Conservation (phyloP, 2,888 invertebrate genomes). For the Physocephala rufipes region DNA sequence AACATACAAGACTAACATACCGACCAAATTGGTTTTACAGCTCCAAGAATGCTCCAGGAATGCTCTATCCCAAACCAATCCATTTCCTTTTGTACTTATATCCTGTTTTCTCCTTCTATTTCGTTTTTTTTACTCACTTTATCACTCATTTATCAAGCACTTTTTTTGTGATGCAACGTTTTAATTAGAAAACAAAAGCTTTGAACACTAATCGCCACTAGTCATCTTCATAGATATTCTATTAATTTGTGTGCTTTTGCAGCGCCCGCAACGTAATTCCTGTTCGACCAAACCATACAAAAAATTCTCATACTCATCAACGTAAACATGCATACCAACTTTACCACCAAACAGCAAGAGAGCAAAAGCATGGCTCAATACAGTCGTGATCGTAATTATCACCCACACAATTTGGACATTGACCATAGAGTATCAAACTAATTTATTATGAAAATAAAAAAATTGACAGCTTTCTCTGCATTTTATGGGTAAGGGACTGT, state of each 20-base stretch:
- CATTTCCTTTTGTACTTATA: background rate
- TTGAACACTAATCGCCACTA: constrained; percentile 12
- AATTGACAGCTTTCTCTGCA: too few relatives aligned
- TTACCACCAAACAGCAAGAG: too few relatives aligned
- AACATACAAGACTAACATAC: too few relatives aligned
- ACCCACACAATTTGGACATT: too few relatives aligned
- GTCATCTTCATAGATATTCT: constrained; percentile 9
- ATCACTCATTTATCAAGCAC: background rate
- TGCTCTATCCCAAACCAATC: background rate
- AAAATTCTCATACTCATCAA: background rate
- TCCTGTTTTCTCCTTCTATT: background rate
- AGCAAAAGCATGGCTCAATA: background rate
- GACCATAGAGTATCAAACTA: too few relatives aligned
- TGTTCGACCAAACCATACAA: background rate
- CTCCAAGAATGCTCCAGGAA: too few relatives aligned
- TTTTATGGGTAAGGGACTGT: too few relatives aligned
- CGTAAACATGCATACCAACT: background rate
- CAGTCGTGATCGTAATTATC: constrained; percentile 15
- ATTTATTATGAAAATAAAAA: too few relatives aligned
- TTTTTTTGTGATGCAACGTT: background rate
- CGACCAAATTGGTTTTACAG: too few relatives aligned
- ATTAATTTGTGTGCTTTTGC: background rate
- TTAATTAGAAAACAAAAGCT: constrained; percentile 15
- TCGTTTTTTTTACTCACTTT: background rate
- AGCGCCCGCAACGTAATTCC: too few relatives aligned